Evolutionary conservation across 2,797 vertebrate species (phyloP).

Genomic region (Gorsachius magnificus): DNA sequence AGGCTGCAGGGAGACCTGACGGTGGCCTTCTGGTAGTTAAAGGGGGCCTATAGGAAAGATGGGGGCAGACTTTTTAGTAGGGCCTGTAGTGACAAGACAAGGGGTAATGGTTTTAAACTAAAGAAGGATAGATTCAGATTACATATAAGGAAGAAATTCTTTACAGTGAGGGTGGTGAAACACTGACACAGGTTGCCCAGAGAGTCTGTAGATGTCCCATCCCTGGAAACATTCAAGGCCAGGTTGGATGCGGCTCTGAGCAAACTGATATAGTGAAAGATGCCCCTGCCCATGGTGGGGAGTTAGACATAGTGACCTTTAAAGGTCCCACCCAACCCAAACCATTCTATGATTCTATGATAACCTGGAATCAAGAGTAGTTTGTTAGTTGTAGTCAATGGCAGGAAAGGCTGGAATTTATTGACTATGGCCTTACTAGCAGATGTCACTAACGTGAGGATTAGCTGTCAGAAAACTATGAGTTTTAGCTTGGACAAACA

Average conservation of each 20-base stretch:
- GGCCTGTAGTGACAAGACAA: not conserved
- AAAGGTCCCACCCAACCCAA: not conserved
- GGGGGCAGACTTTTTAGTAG: not conserved
- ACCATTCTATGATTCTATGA: not conserved
- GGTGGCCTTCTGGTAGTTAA: not conserved
- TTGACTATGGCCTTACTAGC: slow-evolving; percentile 37
- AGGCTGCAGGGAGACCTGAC: not conserved
- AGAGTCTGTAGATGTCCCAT: not conserved
- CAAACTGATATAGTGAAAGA: not conserved
- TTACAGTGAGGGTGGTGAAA: not conserved
- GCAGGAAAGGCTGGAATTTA: slow-evolving; percentile 22
- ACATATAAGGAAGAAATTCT: not conserved
- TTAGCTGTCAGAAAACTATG: slow-evolving; percentile 7
- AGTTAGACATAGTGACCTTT: too few relatives aligned
- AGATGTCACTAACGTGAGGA: slow-evolving; percentile 27
- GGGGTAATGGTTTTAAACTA: not conserved
- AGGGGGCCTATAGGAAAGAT: not conserved
- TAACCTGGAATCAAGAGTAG: slow-evolving; percentile 55
- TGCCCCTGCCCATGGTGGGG: not conserved
- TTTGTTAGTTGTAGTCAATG: slow-evolving; percentile 31
- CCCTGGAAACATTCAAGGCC: not conserved
- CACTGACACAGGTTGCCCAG: not conserved
- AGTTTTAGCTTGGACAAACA: not conserved
- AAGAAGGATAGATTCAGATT: not conserved
- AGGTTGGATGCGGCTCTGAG: not conserved